phyloP scores from a whole-genome alignment of 2,888 invertebrate genomes.

The Metalampra italica region DNA sequence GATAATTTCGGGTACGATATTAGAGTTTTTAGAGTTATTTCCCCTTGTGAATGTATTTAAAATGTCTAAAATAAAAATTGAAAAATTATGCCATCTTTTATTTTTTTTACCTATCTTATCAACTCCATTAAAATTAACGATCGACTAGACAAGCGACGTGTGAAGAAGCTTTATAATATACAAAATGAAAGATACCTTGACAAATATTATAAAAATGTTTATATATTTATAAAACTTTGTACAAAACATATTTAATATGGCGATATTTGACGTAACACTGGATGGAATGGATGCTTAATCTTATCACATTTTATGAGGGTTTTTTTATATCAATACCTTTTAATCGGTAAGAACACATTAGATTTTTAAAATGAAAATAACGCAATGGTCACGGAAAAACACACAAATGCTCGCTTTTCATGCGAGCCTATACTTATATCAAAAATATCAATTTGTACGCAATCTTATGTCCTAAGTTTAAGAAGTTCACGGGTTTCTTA shows the following conservation, averaged over 20 bases:
- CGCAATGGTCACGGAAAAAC: neutral
- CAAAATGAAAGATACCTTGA: no score
- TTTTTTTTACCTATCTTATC: neutral
- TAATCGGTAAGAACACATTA: neutral
- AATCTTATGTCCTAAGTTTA: no score
- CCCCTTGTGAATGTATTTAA: slow-evolving; percentile 67
- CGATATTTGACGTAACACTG: slow-evolving; percentile 12
- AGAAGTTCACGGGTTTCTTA: no score
- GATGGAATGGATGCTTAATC: slow-evolving; percentile 14
- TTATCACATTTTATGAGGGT: slow-evolving; percentile 36
- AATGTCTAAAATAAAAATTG: slow-evolving; percentile 61
- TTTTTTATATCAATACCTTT: slow-evolving; percentile 1
- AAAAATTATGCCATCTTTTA: slow-evolving; percentile 26
- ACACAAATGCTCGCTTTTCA: neutral
- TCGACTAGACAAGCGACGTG: no score
- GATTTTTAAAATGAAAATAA: neutral
- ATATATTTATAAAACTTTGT: slow-evolving; percentile 32
- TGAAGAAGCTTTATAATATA: no score
- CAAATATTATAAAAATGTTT: neutral
- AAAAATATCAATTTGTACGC: neutral
- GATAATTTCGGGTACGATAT: slow-evolving; percentile 34
- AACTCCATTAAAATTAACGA: no score
- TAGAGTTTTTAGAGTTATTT: slow-evolving; percentile 47
- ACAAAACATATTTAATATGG: slow-evolving; percentile 37
- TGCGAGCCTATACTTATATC: neutral